Evolutionary conservation across 2,113 vertebrate genomes (phyloP).

Genomic region (Upupa epops): DNA sequence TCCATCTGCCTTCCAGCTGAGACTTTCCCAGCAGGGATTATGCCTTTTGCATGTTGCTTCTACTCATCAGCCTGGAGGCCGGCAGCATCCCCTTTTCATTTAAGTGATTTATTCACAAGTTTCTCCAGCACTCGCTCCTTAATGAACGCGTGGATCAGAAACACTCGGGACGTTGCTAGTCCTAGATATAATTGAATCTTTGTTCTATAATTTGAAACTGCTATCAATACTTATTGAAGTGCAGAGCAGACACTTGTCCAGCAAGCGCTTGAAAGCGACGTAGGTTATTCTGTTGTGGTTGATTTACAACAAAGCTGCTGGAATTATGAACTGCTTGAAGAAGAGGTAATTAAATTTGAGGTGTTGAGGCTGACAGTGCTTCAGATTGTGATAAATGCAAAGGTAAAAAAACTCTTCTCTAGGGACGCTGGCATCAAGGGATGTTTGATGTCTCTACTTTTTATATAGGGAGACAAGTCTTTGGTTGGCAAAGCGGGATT

Average conservation of each 20-base stretch:
- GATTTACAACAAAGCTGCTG: constrained; percentile 32
- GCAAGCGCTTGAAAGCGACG: constrained; percentile 27
- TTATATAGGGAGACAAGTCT: not conserved
- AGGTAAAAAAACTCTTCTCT: not conserved
- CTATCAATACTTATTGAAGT: constrained; percentile 43
- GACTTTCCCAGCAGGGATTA: fast-evolving
- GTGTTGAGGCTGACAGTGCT: not conserved
- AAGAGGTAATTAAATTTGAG: constrained; percentile 50
- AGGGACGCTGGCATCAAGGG: not conserved
- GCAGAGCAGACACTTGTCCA: not conserved
- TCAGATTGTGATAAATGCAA: not conserved
- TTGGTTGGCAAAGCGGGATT: not conserved
- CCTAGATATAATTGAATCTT: constrained; percentile 26
- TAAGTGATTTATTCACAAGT: not conserved
- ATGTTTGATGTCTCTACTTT: not conserved
- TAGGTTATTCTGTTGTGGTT: constrained; percentile 40
- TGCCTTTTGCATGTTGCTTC: not conserved
- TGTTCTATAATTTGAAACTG: constrained; percentile 7
- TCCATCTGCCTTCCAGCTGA: not conserved
- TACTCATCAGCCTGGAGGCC: not conserved
- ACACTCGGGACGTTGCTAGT: not conserved
- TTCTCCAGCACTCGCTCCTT: not conserved
- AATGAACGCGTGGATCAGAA: constrained; percentile 22
- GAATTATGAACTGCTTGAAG: constrained; percentile 5
- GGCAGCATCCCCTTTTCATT: not conserved